Percentiles rank a stretch among this genome's conserved stretches.
phyloP scores from a whole-genome alignment of 2,797 vertebrate species.

The Echeneis naucrates region DNA sequence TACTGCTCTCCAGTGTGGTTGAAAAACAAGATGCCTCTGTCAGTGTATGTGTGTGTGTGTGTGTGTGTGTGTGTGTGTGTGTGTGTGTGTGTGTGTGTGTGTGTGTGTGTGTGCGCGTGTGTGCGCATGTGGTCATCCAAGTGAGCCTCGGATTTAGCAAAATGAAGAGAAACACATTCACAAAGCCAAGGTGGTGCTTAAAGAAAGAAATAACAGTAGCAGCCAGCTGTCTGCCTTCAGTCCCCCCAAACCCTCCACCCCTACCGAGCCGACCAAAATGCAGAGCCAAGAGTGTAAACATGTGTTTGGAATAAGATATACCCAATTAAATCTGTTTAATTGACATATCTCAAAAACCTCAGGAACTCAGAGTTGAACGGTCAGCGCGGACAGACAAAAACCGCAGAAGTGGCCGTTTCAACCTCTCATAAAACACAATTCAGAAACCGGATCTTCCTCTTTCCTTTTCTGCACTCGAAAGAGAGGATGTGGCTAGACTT shows the following conservation, averaged over 20 bases:
- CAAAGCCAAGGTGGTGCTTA: conserved; percentile 41
- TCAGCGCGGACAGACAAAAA: conserved; percentile 67
- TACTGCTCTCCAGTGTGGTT: conserved; percentile 44
- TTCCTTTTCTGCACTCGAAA: conserved; percentile 73
- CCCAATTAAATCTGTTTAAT: conserved; percentile 81
- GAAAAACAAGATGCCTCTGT: conserved; percentile 58
- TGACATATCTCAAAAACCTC: conserved; percentile 79
- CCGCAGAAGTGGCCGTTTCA: conserved; percentile 79
- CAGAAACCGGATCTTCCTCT: conserved; percentile 81
- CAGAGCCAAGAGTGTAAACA: conserved; percentile 45
- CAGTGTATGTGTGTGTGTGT: conserved; percentile 2
- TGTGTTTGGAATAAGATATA: conserved; percentile 74
- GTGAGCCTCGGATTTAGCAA: conserved; percentile 40
- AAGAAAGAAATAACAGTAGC: conserved; percentile 25
- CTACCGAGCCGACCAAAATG: background rate
- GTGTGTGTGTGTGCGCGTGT: conserved; percentile 4
- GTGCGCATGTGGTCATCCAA: conserved; percentile 11
- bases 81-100: background rate
- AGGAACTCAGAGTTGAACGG: conserved; percentile 68
- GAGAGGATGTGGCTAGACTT: conserved; percentile 80
- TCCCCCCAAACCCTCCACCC: background rate
- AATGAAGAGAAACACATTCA: conserved; percentile 49
- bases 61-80: conserved; percentile 3
- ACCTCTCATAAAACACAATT: conserved; percentile 82
- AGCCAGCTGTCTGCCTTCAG: conserved; percentile 7